phyloP scores from a whole-genome alignment of 2,797 vertebrate genomes.

The Phrynocephalus vlangalii region DNA sequence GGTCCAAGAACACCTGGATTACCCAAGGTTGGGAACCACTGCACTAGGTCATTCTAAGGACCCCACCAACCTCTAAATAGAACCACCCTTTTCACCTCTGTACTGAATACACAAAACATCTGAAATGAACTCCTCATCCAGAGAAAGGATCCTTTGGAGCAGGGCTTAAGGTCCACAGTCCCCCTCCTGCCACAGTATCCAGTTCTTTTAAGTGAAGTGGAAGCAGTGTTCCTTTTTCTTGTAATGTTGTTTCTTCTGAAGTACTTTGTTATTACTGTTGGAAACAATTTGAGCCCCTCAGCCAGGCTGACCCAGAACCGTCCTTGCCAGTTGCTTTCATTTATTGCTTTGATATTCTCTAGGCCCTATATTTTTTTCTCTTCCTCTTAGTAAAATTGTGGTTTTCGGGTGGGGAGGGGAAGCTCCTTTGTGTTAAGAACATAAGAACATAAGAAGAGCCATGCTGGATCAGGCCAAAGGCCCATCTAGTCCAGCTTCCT shows the following conservation, averaged over 20 bases:
- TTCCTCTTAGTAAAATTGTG: slow-evolving; percentile 65
- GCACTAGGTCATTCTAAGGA: not conserved
- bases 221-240: not conserved
- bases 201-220: not conserved
- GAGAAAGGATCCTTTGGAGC: not conserved
- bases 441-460: no score
- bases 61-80: not conserved
- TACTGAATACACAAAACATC: not conserved
- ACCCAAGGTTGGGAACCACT: no score
- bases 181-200: not conserved
- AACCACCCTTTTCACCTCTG: not conserved
- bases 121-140: not conserved
- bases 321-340: slow-evolving; percentile 66
- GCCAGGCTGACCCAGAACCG: slow-evolving; percentile 62
- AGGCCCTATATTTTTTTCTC: slow-evolving; percentile 44
- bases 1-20: no score
- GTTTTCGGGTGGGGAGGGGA: slow-evolving; percentile 31
- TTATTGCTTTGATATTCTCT: slow-evolving; percentile 56
- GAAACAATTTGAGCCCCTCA: slow-evolving; percentile 61
- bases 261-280: slow-evolving; percentile 49
- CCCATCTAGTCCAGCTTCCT: no score
- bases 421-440: slow-evolving; percentile 38
- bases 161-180: not conserved
- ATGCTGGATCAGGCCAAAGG: no score
- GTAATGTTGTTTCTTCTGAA: not conserved